A percentile compares a stretch with the other conserved stretches of the same genome.
phyloP scores from a whole-genome alignment of 2,797 vertebrate species.

The Oophaga sylvatica region DNA sequence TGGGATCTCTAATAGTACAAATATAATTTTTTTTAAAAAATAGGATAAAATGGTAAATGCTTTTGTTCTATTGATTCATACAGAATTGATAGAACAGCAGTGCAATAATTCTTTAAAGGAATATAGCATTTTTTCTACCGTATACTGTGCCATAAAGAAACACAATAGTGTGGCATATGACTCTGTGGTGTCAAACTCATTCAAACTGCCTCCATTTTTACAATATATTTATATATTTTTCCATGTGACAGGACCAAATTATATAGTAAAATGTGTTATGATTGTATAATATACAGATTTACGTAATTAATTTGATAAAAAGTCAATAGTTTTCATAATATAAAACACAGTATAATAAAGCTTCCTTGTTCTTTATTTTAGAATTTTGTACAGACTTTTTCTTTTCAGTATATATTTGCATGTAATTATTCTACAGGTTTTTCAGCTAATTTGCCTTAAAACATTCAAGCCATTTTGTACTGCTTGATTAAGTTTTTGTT shows the following conservation, averaged over 20 bases:
- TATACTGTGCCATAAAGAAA: not conserved
- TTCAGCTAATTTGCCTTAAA: constrained; percentile 54
- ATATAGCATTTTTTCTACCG: not conserved
- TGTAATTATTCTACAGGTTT: constrained; percentile 51
- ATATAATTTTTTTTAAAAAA: not conserved
- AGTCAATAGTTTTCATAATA: constrained; percentile 40
- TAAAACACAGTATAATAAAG: not conserved
- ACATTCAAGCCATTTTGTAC: constrained; percentile 54
- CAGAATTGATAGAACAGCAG: not conserved
- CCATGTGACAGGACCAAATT: not conserved
- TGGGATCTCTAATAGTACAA: not conserved
- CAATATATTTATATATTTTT: not conserved
- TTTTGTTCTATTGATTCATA: not conserved
- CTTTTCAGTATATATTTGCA: constrained; percentile 41
- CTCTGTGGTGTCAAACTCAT: not conserved
- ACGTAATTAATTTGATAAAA: not conserved
- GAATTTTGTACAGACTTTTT: constrained; percentile 38
- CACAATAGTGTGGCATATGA: not conserved
- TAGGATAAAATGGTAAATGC: not conserved
- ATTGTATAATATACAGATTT: not conserved
- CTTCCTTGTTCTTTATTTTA: constrained; percentile 56
- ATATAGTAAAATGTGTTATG: not conserved
- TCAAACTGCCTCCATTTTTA: too few species aligned
- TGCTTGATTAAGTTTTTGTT: constrained; percentile 60
- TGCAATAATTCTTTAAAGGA: not conserved